Evolutionary conservation across 2,797 vertebrate genomes (phyloP).

Genomic region (Takifugu ocellatus): DNA sequence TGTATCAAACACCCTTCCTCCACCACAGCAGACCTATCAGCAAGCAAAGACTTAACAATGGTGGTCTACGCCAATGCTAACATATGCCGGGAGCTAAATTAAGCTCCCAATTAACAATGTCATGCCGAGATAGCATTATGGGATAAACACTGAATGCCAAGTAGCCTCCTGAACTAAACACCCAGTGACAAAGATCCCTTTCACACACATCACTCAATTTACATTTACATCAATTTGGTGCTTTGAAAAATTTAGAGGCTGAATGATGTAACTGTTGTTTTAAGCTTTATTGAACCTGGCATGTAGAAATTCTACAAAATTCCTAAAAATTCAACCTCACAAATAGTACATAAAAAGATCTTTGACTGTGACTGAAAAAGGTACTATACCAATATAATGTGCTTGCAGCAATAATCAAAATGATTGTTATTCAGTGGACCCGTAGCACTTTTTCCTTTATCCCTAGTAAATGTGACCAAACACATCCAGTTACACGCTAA

Average conservation of each 20-base stretch:
- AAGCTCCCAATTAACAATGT: constrained; percentile 78
- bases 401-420: no score
- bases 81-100: constrained; percentile 80
- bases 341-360: background rate
- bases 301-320: constrained; percentile 3
- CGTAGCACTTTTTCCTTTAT: no score
- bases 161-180: constrained; percentile 63
- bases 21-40: constrained; percentile 45
- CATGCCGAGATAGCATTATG: constrained; percentile 76
- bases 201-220: constrained; percentile 32
- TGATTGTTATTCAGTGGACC: no score
- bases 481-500: no score
- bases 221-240: constrained; percentile 1
- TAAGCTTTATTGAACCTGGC: background rate
- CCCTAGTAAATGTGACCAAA: no score
- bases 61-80: constrained; percentile 72
- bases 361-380: background rate
- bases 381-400: no score
- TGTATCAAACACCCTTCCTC: constrained; percentile 52
- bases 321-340: background rate
- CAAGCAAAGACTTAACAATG: constrained; percentile 64
- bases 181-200: constrained; percentile 38
- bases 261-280: background rate
- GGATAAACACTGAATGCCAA: constrained; percentile 72
- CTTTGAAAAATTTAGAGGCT: constrained; percentile 2